Base-by-base conservation (phyloP, 37 sponge, comb jelly and placozoan genomes). In the Axinella damicornis region DNA sequence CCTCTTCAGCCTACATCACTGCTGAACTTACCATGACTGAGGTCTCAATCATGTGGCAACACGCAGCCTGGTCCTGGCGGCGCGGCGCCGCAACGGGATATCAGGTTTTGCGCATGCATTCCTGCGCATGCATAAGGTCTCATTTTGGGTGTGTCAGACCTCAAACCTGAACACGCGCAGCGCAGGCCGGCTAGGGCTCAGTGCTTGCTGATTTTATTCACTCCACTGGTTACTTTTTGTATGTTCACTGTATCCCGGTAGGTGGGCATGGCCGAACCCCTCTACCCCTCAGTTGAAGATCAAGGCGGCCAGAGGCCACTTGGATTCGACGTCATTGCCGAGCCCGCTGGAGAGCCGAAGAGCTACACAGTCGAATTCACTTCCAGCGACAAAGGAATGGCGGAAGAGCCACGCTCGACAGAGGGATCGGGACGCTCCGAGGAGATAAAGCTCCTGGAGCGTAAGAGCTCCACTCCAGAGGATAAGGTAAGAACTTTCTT, bases 371-470 rank as follows among this genome's bases (percentile, higher is more conserved):
- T 67, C 34, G 6, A 67, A 31, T 67, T 67, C 33, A 5, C 68
- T 35, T 33, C 68, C 20, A 19, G 19, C 19, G 68, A 67, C 28
- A 35, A 67, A 31, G 30, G 30, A 19, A 67, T 35, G 28, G 30
- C 33, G 28, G 68, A 31, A 5, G 68, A 35, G 6, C 46, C 46
- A 12, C 46, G 46, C 4, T 4, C 46, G 9, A 9, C 46, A 12
- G 68, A 67, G 19, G 33, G 33, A 35, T 1, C 19, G 2, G 68
- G 2, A 2, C 6, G 31, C 30, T 67, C 68, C 19, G 68, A 67
- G 68, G 68, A 67, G 27, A 67, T 67, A 2, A 35, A 35, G 19
- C 68, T 67, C 33, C 68, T 67, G 25, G 68, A 67, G 33, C 28
- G 68, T 18, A 67, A 18, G 2, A 46, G n/a, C n/a, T n/a, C n/a